Evolutionary conservation across 1,140 invertebrate species (phyloP), one percentile per base, ranked within the genome.

Genomic region (Sycobia sp.): DNA sequence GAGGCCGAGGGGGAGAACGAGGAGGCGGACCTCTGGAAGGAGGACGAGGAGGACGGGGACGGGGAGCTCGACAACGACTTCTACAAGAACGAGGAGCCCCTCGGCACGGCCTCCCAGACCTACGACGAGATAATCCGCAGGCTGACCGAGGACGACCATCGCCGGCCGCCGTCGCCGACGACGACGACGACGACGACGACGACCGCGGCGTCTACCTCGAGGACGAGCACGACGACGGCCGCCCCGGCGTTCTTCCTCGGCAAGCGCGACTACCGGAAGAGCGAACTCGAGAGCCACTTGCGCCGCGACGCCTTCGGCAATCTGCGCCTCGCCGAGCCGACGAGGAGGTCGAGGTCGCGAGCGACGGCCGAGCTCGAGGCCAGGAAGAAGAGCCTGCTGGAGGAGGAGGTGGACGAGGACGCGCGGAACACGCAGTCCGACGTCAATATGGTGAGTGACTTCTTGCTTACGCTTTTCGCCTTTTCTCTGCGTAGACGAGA

Each of bases 71-170:
- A 68, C 4, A 70, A 69, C 4, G 59, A 70, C 1, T 71, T 73
- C 1, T 60, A 72, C n/a, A 68, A 70, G 10, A 59, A 59, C 1
- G 71, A 73, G 0, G 69, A 13, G 66, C 71, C 58, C 59, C 29
- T 69, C 9, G 65, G 70, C 29, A 20, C 20, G 8, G 58, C 67
- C 9, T 56, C 74, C 0, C 69, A 69, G 50, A 76, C 74, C 3
- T 80, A 73, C 62, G 79, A 82, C 36, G 79, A 82, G 22, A 80
- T 82, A 34, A 82, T 81, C 46, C 72, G 71, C 23, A 71, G 73
- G 20, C 61, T 81, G 18, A 81, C 76, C 16, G 70, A 72, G 1
- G 69, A 71, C n/a, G 74, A 75, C 25, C 68, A 72, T 4, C 4
- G 29, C 29, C 29, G 5, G 29, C 5, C 29, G 29, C n/a, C n/a